Evolutionary conservation across 2,113 vertebrate genomes (phyloP).

Genomic region (Sakesphorus luctuosus): DNA sequence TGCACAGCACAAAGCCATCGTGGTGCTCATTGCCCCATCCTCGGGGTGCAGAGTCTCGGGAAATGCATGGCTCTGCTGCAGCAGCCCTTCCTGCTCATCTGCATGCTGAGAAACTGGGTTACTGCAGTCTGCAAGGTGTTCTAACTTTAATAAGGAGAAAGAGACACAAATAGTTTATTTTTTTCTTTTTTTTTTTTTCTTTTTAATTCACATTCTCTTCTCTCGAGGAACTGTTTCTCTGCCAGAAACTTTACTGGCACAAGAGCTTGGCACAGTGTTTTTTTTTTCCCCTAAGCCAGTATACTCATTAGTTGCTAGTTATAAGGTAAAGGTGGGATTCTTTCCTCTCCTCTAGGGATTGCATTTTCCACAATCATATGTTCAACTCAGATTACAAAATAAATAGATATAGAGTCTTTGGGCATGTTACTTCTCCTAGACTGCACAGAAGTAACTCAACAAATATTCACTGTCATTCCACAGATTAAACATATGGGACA

Average conservation of each 20-base stretch:
- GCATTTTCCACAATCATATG: not conserved
- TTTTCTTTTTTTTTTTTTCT: not conserved
- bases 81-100: not conserved
- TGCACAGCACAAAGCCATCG: not conserved
- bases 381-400: not conserved
- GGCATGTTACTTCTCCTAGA: not conserved
- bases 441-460: not conserved
- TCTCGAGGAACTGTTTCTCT: not conserved
- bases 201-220: not conserved
- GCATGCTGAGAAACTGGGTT: not conserved
- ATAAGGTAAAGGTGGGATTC: not conserved
- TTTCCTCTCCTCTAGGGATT: not conserved
- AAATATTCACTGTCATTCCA: not conserved
- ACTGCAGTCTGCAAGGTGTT: not conserved
- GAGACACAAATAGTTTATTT: not conserved
- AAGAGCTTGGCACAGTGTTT: not conserved
- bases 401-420: not conserved
- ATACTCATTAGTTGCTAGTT: not conserved
- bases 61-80: not conserved
- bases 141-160: not conserved
- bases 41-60: not conserved
- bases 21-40: rapidly evolving
- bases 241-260: not conserved
- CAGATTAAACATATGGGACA: not conserved
- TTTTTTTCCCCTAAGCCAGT: not conserved